Base-by-base conservation (phyloP, 2,797 vertebrate species). In the Rhynchotus rufescens region DNA sequence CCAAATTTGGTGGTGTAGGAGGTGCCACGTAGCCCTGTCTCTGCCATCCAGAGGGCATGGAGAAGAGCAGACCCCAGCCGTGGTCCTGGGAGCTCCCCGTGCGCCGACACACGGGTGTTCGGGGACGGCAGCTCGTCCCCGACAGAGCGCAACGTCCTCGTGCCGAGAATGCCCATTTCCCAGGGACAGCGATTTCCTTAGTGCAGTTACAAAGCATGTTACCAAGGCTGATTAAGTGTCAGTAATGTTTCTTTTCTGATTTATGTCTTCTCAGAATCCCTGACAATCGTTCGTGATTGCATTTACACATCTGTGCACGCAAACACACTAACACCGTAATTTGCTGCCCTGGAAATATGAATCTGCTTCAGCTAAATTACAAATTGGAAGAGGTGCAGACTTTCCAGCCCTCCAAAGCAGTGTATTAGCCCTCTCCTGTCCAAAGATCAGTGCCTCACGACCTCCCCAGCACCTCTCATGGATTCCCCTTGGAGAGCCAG, bases 271-370 rank as follows among this genome's bases (percentile, higher is more conserved):
- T 65, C 16, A 16, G 9, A 17, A 2, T 42, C 34, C 34, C 17
- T 51, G 47, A 80, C 5, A 10, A 34, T 88, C 9, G 6, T 64
- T 80, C 82, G 10, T 10, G 45, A 44, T 42, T 49, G 30, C 57
- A 10, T 61, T 71, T 68, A 61, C 42, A 64, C 28, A 64, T 75
- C 23, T 0, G 1, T 21, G 12, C 19, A 20, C 12, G 22, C 7
- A 62, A 72, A 65, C 25, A 71, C 21, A 54, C 4, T 30, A 77
- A 60, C 10, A 3, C 6, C 28, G 3, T 8, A 11, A 30, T 78
- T 92, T 96, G 92, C 74, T 86, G 61, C 64, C 38, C 52, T 75
- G 59, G 66, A 89, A 93, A 87, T 34, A 84, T 15, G 10, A 91
- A 78, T 62, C 5, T 34, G 52, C 40, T 89, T 95, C 57, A 77